Base-by-base conservation (phyloP, 1,140 invertebrate genomes). In the Pseudoatta argentina region DNA sequence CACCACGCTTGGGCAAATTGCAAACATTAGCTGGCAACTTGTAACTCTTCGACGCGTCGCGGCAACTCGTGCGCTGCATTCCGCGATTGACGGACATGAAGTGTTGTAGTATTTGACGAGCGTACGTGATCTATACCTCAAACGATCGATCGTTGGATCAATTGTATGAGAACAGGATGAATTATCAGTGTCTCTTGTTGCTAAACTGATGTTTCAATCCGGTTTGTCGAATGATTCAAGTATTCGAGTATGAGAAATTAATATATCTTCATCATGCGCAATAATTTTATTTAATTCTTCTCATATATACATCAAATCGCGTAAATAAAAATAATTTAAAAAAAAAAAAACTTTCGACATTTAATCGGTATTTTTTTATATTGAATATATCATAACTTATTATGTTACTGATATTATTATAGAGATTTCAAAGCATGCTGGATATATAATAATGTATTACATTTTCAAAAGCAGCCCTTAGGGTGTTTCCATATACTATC, bases 21-120 rank as follows among this genome's bases (percentile, higher is more conserved):
- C 88, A 93, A 94, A 94, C 92, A 94, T 93, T 94, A 92, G 89
- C 91, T 92, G 90, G 91, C 91, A 92, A 92, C 91, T 93, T 92
- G 92, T 89, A 93, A 93, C 90, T 93, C 88, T 91, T 93, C 83
- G 79, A 51, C 87, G 87, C 64, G 77, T 81, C 44, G 77, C 64
- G 51, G n/a, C n/a, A 51, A 39, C 24, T 61, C 59, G 21, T n/a
- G 63, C 77, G 14, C 51, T 53, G 69, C 30, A 59, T 64, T 7
- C 55, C 24, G 53, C 48, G 59, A 66, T 66, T 44, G 57, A 75
- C 39, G 34, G 3, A 18, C 66, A 34, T 18, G 51, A 72, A 88
- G 75, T 69, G 78, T 39, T 55, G 12, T 61, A 55, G 12, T 61
- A 55, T 64, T 69, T 55, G 34, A 66, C 24, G 64, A 24, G 18